A percentile compares a stretch with the other conserved stretches of the same genome.
These are phyloP conservation scores for Tetragonisca angustula DNA, from an alignment of 2,888 invertebrate species.

Conservation along the genomic window DNA sequence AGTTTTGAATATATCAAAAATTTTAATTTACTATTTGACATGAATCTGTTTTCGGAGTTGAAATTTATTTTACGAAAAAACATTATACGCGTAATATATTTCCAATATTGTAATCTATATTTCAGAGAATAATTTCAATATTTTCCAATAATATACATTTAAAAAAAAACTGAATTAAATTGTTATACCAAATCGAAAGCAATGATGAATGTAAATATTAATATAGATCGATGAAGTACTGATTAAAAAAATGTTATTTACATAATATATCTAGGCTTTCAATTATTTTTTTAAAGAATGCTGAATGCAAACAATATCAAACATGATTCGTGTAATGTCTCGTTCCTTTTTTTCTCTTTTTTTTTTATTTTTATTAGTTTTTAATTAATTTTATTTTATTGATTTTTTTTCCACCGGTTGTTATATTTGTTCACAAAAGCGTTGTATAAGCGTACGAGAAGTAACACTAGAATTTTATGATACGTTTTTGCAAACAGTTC, in stretches of 20 bases:
- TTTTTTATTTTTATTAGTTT: not conserved
- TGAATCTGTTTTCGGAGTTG: no score
- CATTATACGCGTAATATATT: not conserved
- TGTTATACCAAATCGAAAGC: not conserved
- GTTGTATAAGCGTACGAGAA: not conserved
- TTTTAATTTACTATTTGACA: not conserved
- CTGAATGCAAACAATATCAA: not conserved
- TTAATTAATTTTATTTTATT: no score
- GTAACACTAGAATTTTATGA: not conserved
- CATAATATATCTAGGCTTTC: not conserved
- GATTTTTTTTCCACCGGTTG: not conserved
- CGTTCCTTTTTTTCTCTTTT: not conserved
- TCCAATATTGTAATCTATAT: not conserved
- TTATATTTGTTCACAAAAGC: not conserved
- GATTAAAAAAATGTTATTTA: constrained; percentile 7
- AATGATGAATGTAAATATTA: constrained; percentile 20
- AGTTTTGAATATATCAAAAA: not conserved
- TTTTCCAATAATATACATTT: not conserved
- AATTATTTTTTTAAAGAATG: not conserved
- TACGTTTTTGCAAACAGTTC: constrained; percentile 25
- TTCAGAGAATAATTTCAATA: not conserved
- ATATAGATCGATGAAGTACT: constrained; percentile 7
- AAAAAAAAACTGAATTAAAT: not conserved
- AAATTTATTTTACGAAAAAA: not conserved
- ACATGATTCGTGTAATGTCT: not conserved